These are phyloP conservation scores for Puffinus mauretanicus DNA, from an alignment of 2,113 vertebrate genomes.

Conservation along the genomic window DNA sequence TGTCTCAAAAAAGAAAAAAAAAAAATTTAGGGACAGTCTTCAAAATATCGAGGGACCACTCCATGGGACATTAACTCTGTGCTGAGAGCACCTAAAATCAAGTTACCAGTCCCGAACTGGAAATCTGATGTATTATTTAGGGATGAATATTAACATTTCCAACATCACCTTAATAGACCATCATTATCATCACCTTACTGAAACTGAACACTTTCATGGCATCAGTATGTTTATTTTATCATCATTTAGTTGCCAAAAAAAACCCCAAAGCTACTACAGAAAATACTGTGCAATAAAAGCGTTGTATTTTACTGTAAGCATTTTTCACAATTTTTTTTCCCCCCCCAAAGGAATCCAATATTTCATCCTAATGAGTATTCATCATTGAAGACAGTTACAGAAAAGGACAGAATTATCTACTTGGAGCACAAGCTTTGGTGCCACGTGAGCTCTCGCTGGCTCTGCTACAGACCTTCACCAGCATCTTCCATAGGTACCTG, in stretches of 20 bases:
- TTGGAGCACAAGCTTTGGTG: not conserved
- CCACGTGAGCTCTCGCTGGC: rapidly evolving
- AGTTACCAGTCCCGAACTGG: not conserved
- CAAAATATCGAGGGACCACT: not conserved
- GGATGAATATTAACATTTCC: not conserved
- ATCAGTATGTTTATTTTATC: not conserved
- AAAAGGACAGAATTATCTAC: not conserved
- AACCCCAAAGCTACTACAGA: not conserved
- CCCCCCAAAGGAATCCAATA: not conserved
- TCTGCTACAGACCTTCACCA: not conserved
- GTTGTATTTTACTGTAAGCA: not conserved
- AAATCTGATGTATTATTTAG: not conserved
- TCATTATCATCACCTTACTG: not conserved
- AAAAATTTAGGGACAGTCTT: not conserved
- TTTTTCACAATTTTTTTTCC: not conserved
- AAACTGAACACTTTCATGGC: not conserved
- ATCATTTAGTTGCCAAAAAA: not conserved
- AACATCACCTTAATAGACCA: not conserved
- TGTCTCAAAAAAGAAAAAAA: not conserved
- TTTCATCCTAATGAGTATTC: not conserved
- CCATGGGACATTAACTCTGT: not conserved
- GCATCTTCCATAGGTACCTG: not conserved
- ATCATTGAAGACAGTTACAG: not conserved
- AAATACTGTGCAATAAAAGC: not conserved
- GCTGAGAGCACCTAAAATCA: not conserved